Percentiles rank a stretch among this genome's conserved stretches.
Evolutionary conservation across 2,797 vertebrate genomes (phyloP).

Genomic region (Cossypha polioptera): DNA sequence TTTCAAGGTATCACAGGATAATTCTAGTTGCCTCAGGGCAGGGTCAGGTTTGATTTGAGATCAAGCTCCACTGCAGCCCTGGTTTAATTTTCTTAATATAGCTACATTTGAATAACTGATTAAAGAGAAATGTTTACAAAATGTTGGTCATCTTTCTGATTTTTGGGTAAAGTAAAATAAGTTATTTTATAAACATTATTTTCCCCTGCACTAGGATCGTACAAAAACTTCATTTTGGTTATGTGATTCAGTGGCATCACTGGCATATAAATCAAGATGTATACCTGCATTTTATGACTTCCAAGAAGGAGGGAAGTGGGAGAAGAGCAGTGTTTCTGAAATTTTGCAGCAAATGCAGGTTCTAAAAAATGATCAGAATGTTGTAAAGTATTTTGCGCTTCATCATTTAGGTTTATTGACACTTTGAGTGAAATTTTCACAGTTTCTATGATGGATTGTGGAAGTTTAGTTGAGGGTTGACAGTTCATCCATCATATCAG

Average conservation of each 20-base stretch:
- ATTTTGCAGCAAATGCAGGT: not conserved
- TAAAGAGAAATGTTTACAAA: not conserved
- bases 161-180: not conserved
- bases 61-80: not conserved
- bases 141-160: not conserved
- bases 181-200: not conserved
- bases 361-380: conserved; percentile 35
- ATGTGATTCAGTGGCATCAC: not conserved
- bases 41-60: not conserved
- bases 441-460: conserved; percentile 79
- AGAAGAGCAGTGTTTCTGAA: not conserved
- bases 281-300: not conserved
- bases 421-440: conserved; percentile 67
- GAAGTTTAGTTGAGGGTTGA: conserved; percentile 85
- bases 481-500: conserved; percentile 89
- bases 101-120: not conserved
- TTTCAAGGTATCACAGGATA: not conserved
- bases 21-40: not conserved
- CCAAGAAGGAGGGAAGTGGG: not conserved
- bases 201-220: not conserved
- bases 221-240: not conserved
- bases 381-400: conserved; percentile 58
- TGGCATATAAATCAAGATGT: not conserved
- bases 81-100: not conserved
- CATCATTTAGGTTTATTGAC: conserved; percentile 67